Evolutionary conservation across 1,140 invertebrate species (phyloP), one percentile per base, ranked within the genome.

Genomic region (Sycophila sp.): DNA sequence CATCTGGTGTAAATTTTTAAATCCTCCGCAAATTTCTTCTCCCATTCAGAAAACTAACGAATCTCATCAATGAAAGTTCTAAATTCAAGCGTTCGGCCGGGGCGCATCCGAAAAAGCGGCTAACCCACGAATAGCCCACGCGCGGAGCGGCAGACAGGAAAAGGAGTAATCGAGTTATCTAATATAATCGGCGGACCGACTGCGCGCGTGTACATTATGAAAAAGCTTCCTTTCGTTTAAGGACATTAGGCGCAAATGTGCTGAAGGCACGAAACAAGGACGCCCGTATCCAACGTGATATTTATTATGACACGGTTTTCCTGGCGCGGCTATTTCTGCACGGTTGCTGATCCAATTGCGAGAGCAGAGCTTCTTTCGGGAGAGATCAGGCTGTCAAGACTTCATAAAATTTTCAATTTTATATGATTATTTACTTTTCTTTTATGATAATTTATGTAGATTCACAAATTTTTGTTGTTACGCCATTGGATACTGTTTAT

Each of bases 91-190:
- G 28, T 51, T 68, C 17, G 10, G n/a, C 22, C 10, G 24, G n/a
- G n/a, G n/a, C n/a, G n/a, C n/a, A 32, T 22, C 8, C 8, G 30
- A 15, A 13, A n/a, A 28, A 34, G 17, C 26, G 5, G 36, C 13
- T 6, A 32, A 24, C 19, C 6, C 17, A 62, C 60, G 11, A 69
- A 69, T 69, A 69, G 32, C 67, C 26, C 19, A 13, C 6, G 49
- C 13, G 8, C 28, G 40, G 15, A 69, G 7, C 13, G 22, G 19
- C 13, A 22, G 36, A 40, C 19, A 17, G 19, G 17, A 34, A 45
- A 58, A 38, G 60, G 49, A n/a, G 19, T 13, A 70, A 71, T 71
- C 32, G 2, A 60, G 15, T 71, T 71, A 71, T 65, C 30, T 66
- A 19, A 5, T 22, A 40, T 64, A 64, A 70, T 71, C 42, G 53